Percentiles rank a stretch among this genome's conserved stretches.
These are phyloP conservation scores for Aricia agestis DNA, from an alignment of 1,140 invertebrate genomes.

Conservation along the genomic window DNA sequence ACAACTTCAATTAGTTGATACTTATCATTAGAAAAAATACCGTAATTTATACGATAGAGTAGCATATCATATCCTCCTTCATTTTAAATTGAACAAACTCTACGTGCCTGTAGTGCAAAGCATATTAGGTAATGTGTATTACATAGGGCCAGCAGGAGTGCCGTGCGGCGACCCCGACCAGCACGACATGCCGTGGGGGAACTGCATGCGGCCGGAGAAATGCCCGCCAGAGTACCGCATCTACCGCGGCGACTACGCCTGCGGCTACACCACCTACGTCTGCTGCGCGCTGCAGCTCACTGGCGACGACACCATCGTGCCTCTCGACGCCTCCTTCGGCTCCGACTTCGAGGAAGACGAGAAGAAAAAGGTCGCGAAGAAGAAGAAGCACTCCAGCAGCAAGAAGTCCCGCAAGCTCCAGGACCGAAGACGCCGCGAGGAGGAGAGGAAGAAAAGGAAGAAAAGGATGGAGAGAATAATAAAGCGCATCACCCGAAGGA, in stretches of 20 bases:
- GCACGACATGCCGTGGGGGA: slow-evolving; percentile 57
- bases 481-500: slow-evolving; percentile 49
- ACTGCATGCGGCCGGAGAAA: slow-evolving; percentile 55
- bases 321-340: slow-evolving; percentile 51
- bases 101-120: too few relatives aligned
- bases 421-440: slow-evolving; percentile 35
- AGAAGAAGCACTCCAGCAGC: slow-evolving; percentile 24
- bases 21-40: too few relatives aligned
- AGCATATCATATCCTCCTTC: too few relatives aligned
- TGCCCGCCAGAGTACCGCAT: slow-evolving; percentile 61
- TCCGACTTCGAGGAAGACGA: slow-evolving; percentile 55
- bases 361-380: slow-evolving; percentile 45
- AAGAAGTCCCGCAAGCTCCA: slow-evolving; percentile 23
- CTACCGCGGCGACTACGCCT: slow-evolving; percentile 56
- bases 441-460: slow-evolving; percentile 45
- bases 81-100: too few relatives aligned
- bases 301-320: slow-evolving; percentile 39
- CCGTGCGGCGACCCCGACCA: slow-evolving; percentile 66
- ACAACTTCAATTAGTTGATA: too few relatives aligned
- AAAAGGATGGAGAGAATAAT: slow-evolving; percentile 52
- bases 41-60: too few relatives aligned
- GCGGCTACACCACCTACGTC: slow-evolving; percentile 53
- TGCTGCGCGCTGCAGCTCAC: slow-evolving; percentile 52
- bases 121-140: neutral
- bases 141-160: slow-evolving; percentile 59